Conservation (phyloP, 2,113 vertebrate species). For the Hydrochoerus hydrochaeris region DNA sequence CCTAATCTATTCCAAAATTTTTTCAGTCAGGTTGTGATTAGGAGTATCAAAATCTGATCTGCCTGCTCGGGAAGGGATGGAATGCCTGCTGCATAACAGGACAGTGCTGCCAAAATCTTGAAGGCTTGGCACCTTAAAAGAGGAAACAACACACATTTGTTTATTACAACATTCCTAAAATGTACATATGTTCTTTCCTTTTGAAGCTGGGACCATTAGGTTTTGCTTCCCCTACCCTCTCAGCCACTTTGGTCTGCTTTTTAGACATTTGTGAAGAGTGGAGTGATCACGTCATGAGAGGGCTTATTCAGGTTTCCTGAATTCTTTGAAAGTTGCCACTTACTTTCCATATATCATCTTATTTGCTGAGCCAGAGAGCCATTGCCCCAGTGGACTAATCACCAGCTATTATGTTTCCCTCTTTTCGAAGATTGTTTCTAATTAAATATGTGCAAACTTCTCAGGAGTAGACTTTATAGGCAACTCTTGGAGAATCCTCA, state of each 20-base stretch:
- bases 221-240: not conserved
- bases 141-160: slow-evolving; percentile 63
- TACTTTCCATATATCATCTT: not conserved
- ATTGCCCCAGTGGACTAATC: not conserved
- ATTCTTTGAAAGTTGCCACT: not conserved
- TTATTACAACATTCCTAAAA: slow-evolving; percentile 50
- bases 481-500: not conserved
- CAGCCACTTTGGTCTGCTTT: slow-evolving; percentile 26
- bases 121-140: slow-evolving; percentile 53
- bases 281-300: not conserved
- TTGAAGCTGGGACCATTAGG: slow-evolving; percentile 29
- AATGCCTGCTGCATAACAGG: slow-evolving; percentile 13
- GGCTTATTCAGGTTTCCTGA: not conserved
- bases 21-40: not conserved
- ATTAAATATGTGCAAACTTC: not conserved
- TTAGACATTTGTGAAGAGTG: not conserved
- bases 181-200: slow-evolving; percentile 18
- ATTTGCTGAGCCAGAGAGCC: not conserved
- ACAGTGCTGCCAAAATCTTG: slow-evolving; percentile 62
- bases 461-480: not conserved
- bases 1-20: not conserved
- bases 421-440: not conserved
- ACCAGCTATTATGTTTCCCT: not conserved
- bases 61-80: not conserved
- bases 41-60: not conserved